Conservation (phyloP, 2,113 vertebrate species). For the Otocyon megalotis region DNA sequence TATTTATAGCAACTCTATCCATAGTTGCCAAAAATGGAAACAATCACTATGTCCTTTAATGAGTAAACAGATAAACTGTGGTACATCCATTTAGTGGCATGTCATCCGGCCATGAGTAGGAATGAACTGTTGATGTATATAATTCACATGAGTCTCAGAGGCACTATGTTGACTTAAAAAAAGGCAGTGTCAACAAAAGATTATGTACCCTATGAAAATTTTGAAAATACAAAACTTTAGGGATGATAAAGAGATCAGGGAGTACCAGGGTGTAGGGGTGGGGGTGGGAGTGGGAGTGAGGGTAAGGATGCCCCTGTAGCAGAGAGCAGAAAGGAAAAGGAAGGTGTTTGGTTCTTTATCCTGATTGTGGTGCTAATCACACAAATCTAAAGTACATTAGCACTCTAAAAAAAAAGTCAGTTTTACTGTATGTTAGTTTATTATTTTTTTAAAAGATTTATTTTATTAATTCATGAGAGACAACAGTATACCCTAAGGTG, state of each 20-base stretch:
- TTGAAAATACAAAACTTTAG: not conserved
- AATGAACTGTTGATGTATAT: not conserved
- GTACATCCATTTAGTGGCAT: not conserved
- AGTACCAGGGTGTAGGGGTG: not conserved
- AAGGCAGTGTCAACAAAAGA: not conserved
- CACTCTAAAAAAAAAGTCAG: not conserved
- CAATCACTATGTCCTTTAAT: not conserved
- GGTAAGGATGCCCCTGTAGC: not conserved
- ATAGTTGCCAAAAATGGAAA: not conserved
- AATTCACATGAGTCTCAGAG: not conserved
- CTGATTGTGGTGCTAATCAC: not conserved
- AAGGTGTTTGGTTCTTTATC: not conserved
- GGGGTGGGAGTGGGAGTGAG: not conserved
- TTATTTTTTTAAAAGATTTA: too few species aligned
- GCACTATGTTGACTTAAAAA: not conserved
- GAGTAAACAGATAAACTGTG: not conserved
- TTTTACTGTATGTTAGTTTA: not conserved
- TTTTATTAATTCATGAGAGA: too few species aligned
- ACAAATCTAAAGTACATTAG: not conserved
- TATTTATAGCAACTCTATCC: not conserved
- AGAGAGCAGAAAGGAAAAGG: not conserved
- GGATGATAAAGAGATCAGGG: not conserved
- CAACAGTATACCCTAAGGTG: not conserved
- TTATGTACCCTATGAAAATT: not conserved
- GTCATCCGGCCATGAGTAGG: not conserved